Percentiles rank a stretch among this genome's conserved stretches.
These are phyloP conservation scores for Apamea monoglypha DNA, from an alignment of 2,888 invertebrate species.

Conservation along the genomic window DNA sequence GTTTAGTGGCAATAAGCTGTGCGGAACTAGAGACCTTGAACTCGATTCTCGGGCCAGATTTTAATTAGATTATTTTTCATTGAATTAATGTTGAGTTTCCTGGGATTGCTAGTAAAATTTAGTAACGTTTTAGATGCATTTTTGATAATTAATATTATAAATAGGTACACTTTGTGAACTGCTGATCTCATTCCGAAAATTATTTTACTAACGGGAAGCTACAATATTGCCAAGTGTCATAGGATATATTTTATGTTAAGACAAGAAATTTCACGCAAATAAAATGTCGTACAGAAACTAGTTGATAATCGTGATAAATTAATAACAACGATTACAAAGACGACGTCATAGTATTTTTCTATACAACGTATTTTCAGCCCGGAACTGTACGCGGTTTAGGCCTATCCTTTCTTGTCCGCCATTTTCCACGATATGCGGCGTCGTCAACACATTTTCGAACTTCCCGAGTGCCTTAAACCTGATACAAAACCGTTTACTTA, in stretches of 20 bases:
- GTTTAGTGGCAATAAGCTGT: slow-evolving; percentile 51
- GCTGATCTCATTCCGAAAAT: not conserved
- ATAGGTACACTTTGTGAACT: not conserved
- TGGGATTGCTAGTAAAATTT: not conserved
- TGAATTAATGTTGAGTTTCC: slow-evolving; percentile 2
- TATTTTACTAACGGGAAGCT: not conserved
- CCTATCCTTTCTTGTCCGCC: too few species aligned
- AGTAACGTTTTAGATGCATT: not conserved
- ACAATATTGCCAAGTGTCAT: not conserved
- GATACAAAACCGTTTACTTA: slow-evolving; percentile 4
- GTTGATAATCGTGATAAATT: not conserved
- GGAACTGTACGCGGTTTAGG: not conserved
- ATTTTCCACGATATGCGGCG: not conserved
- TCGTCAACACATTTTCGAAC: not conserved
- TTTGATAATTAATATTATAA: not conserved
- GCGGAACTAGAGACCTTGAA: slow-evolving; percentile 53
- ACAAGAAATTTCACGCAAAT: too few species aligned
- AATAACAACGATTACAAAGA: not conserved
- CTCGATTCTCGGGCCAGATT: slow-evolving; percentile 42
- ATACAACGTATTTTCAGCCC: not conserved
- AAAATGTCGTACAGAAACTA: not conserved
- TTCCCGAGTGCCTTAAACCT: not conserved
- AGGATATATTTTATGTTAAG: not conserved
- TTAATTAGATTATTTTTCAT: slow-evolving; percentile 39
- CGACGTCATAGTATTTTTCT: not conserved